Percentiles rank a stretch among this genome's conserved stretches.
Evolutionary conservation across 2,888 invertebrate genomes (phyloP).

Genomic region (Kryphioiulus occultus): DNA sequence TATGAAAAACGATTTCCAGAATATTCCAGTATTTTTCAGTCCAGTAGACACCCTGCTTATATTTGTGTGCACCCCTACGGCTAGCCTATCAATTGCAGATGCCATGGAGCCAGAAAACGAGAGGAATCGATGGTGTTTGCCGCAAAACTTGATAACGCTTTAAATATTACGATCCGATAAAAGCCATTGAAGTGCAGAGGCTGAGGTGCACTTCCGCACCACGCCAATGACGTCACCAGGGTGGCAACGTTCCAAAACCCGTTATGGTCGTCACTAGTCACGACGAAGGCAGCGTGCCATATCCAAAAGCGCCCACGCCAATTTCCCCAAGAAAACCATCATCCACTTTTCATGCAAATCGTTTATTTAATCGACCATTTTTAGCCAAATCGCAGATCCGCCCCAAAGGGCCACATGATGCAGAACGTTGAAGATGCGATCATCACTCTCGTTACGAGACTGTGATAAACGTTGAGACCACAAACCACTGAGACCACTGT

Average conservation of each 20-base stretch:
- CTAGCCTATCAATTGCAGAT: too few relatives aligned
- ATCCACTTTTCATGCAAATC: background rate
- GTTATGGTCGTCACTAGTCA: background rate
- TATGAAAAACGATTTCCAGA: too few relatives aligned
- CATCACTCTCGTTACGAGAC: too few relatives aligned
- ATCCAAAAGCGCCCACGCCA: background rate
- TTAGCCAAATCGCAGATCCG: background rate
- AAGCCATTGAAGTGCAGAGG: background rate
- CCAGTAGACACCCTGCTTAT: too few relatives aligned
- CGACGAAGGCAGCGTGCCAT: background rate
- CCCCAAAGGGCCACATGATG: background rate
- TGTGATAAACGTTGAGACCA: too few relatives aligned
- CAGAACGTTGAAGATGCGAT: too few relatives aligned
- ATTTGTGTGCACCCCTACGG: too few relatives aligned
- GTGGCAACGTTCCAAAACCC: slow-evolving; percentile 18
- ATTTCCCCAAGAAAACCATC: background rate
- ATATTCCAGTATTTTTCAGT: too few relatives aligned
- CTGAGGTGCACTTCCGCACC: background rate
- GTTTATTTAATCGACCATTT: background rate
- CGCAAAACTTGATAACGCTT: background rate
- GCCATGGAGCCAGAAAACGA: background rate
- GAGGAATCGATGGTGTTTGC: background rate
- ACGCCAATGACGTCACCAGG: background rate
- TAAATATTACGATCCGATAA: background rate
- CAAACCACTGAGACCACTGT: too few relatives aligned